These are phyloP conservation scores for Palythoa caribaeorum DNA, from an alignment of 92 coral and sea anemone species.

Conservation along the genomic window DNA sequence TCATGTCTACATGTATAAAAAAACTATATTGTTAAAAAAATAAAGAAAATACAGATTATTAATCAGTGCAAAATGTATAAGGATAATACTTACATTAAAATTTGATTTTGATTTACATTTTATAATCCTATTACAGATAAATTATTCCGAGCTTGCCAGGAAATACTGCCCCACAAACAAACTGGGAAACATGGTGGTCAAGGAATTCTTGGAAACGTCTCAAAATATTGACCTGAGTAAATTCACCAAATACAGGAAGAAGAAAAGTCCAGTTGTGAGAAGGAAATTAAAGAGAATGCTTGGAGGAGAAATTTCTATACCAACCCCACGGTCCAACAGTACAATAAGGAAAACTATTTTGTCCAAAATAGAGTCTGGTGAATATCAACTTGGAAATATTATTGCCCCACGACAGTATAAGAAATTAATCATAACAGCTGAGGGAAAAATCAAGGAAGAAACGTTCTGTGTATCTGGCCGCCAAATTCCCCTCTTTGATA, in stretches of 20 bases:
- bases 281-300: conserved; percentile 15
- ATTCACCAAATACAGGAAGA: conserved; percentile 15
- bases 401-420: conserved; percentile 27
- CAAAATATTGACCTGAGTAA: not conserved
- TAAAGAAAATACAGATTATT: not conserved
- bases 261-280: conserved; percentile 24
- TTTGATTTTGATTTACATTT: not conserved
- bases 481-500: conserved; percentile 46
- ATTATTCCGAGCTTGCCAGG: conserved; percentile 15
- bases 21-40: too few relatives aligned
- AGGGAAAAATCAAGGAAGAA: conserved; percentile 17
- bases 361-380: conserved; percentile 15
- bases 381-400: conserved; percentile 25
- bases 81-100: too few relatives aligned
- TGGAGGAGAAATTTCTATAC: conserved; percentile 35
- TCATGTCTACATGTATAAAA: too few relatives aligned
- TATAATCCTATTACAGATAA: conserved; percentile 5
- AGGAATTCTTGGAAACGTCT: not conserved
- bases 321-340: conserved; percentile 24
- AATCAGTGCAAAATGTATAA: too few relatives aligned
- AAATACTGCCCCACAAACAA: conserved; percentile 12
- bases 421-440: not conserved
- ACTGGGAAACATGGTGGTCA: conserved; percentile 4
- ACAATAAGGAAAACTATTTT: conserved; percentile 15
- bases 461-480: conserved; percentile 32